Conservation (phyloP, 2,888 invertebrate species). For the Pterostichus madidus region DNA sequence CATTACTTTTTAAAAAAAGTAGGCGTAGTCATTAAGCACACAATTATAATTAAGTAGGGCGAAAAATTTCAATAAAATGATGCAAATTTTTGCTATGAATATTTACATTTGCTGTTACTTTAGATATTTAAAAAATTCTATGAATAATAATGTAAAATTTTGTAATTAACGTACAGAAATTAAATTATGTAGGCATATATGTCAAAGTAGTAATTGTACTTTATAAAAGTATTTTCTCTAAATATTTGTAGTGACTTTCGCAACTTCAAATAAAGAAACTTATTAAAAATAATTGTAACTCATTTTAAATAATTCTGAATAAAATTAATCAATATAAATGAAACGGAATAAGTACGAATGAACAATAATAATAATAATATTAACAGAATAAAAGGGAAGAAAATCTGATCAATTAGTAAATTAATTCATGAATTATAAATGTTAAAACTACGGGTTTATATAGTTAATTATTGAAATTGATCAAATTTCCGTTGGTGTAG, state of each 20-base stretch:
- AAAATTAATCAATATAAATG: constrained; percentile 13
- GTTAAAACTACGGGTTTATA: not conserved
- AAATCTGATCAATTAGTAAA: constrained; percentile 26
- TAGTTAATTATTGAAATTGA: constrained; percentile 2
- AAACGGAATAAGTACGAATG: constrained; percentile 5
- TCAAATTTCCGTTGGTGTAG: constrained; percentile 10
- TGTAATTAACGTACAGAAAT: not conserved
- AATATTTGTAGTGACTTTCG: constrained; percentile 31
- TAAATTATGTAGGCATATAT: not conserved
- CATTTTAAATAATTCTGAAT: constrained; percentile 25
- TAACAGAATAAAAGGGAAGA: constrained; percentile 40
- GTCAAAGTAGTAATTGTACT: too few species aligned
- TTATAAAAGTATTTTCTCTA: not conserved
- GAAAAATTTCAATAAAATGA: too few species aligned
- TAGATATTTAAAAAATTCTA: too few species aligned
- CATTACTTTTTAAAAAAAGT: too few species aligned
- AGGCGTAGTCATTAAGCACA: too few species aligned
- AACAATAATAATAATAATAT: constrained; percentile 25
- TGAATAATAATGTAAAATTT: too few species aligned
- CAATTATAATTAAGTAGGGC: too few species aligned
- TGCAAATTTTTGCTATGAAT: too few species aligned
- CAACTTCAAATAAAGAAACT: constrained; percentile 11
- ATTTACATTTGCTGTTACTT: too few species aligned
- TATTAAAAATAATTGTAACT: not conserved
- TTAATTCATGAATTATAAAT: not conserved